phyloP scores from a whole-genome alignment of 1,140 invertebrate species.

The Magallana gigas region DNA sequence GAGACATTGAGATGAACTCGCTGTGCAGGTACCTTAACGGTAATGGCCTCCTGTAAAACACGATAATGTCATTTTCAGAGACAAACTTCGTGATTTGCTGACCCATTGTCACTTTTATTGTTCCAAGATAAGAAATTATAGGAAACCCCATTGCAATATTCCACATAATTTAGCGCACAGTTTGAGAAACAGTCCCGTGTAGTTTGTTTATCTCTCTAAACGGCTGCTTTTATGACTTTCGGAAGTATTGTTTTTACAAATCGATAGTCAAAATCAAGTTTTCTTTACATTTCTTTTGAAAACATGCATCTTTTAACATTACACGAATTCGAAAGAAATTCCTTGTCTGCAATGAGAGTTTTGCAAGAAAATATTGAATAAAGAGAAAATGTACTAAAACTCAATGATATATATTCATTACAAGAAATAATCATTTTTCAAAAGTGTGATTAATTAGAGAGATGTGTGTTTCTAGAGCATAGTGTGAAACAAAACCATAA shows the following conservation, averaged over 20 bases:
- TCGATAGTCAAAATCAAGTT: no score
- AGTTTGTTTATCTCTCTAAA: neutral
- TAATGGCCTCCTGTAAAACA: neutral
- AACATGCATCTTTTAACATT: no score
- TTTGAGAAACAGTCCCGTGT: neutral
- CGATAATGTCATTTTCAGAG: neutral
- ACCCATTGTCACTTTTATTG: neutral
- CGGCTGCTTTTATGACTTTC: neutral
- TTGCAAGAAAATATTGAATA: no score
- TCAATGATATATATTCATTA: no score
- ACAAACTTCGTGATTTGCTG: slow-evolving; percentile 11
- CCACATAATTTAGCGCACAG: neutral
- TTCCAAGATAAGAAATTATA: slow-evolving; percentile 17
- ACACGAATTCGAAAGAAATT: no score
- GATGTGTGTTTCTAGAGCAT: no score
- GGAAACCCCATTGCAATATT: slow-evolving; percentile 13
- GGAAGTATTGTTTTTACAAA: neutral
- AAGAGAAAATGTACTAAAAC: no score
- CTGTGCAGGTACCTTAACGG: neutral
- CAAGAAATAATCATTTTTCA: no score
- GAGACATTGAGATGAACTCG: neutral
- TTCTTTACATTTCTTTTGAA: no score
- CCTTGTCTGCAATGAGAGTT: no score
- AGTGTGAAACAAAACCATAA: no score
- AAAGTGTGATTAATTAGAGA: no score